Percentiles rank a stretch among this genome's conserved stretches.
phyloP scores from a whole-genome alignment of 2,888 invertebrate species.

The Gortyna flavago region DNA sequence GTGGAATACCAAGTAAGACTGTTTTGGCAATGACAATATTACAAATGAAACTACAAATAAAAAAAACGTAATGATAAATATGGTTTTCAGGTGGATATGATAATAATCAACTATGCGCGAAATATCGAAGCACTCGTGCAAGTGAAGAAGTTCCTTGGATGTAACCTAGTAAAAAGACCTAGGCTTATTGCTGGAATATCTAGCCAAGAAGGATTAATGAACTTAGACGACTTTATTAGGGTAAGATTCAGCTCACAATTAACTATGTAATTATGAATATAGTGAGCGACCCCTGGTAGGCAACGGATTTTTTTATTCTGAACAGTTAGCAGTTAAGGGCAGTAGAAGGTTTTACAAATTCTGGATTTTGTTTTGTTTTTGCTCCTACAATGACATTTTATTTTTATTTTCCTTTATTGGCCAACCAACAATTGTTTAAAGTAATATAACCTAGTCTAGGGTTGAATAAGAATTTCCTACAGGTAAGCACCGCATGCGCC shows the following conservation, averaged over 20 bases:
- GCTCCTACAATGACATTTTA: neutral
- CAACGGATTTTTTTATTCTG: neutral
- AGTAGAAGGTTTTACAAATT: neutral
- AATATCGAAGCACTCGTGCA: slow-evolving; percentile 64
- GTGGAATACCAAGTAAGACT: slow-evolving; percentile 73
- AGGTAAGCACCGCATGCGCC: too few species aligned
- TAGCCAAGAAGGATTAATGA: slow-evolving; percentile 69
- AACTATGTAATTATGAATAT: neutral
- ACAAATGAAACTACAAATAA: neutral
- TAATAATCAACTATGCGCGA: slow-evolving; percentile 73
- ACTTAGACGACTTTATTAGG: slow-evolving; percentile 73
- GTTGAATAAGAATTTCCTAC: too few species aligned
- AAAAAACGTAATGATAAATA: neutral
- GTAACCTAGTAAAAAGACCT: slow-evolving; percentile 64
- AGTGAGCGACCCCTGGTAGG: neutral
- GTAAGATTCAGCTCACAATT: slow-evolving; percentile 56
- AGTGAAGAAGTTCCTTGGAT: slow-evolving; percentile 69
- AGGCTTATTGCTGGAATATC: slow-evolving; percentile 71
- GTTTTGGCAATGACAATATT: neutral
- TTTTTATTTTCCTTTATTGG: too few species aligned
- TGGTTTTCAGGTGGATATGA: slow-evolving; percentile 73
- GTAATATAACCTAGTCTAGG: too few species aligned
- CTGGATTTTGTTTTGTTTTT: neutral
- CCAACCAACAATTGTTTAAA: too few species aligned
- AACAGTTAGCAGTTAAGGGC: neutral